Evolutionary conservation across 2,113 vertebrate genomes (phyloP), one percentile per base, ranked within the genome.

Genomic region (Vulpes lagopus): DNA sequence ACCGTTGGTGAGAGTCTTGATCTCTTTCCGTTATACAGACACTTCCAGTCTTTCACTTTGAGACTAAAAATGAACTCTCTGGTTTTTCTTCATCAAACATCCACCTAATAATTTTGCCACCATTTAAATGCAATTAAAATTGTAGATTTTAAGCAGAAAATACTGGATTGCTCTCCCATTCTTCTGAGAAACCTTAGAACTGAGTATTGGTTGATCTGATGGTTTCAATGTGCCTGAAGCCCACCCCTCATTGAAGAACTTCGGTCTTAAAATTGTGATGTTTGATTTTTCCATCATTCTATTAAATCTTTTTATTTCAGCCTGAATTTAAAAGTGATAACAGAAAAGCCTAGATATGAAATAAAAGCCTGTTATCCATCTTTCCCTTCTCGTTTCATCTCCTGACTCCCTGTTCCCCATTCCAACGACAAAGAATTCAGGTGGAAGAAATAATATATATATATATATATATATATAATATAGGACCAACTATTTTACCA

Each of bases 251-350:
- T 30, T 69, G 71, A 76, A 93, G 17, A 81, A 51, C 60, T 53
- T 65, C 3, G 22, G 74, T 59, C 76, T 62, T 81, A n/a, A 92
- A 78, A 76, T 49, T 86, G 55, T 74, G 22, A n/a, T 32, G n/a
- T 80, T 93, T 69, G 64, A 32, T 85, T 89, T 92, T 95, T 38
- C 55, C 78, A 8, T 93, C 49, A 38, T 83, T 94, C 81, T 76
- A 14, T 73, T 91, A 65, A 94, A 71, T 67, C 38, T 94, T 59
- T 95, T 85, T 2, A 88, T 93, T 93, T 81, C 53, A 86, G 60
- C 62, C 76, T 93, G 11, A 69, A 76, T 82, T 97, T 11, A 87
- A 57, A 85, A 20, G 19, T 94, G 55, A 35, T 32, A 81, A 51
- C 62, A 87, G 51, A 51, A 86, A 65, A 90, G 30, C 57, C 62